Evolutionary conservation across 2,113 vertebrate genomes (phyloP), one percentile per base, ranked within the genome.

Genomic region (Gulo gulo): DNA sequence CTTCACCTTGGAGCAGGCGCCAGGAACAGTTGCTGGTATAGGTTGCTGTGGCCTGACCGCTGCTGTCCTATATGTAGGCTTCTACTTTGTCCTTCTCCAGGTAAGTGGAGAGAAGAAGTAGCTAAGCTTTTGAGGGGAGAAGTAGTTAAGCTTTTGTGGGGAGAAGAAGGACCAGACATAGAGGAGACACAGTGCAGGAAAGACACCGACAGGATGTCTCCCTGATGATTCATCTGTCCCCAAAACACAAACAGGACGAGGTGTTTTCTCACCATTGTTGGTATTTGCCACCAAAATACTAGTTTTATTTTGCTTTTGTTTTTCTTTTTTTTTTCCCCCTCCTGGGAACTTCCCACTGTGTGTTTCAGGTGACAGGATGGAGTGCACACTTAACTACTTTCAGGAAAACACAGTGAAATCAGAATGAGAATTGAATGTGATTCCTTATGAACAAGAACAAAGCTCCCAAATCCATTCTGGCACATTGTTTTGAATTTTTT

Each of bases 361-460:
- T 84, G 26, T 84, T 94, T 88, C 23, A 78, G 63, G 85, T 69
- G 78, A 85, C 47, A 96, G 65, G 26, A 88, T 85, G 52, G 36
- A 88, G 20, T 34, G 29, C 21, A 90, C 34, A 90, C 34, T 92
- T 97, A 95, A 97, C 0, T 4, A 83, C 34, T 88, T 92, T 82
- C 71, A 85, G 65, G 88, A 97, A 97, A 89, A 80, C 10, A 55
- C 36, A 73, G 45, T 59, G 55, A 88, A 97, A 95, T 96, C 76
- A 71, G 63, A 95, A 73, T 95, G 86, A 96, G 91, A 93, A 93
- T 79, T 88, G 85, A 91, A 93, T 89, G 59, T 45, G 63, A 93
- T 91, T 93, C 81, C 82, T 93, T 95, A 36, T 73, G 78, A 78
- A 65, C 42, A 88, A 87, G 45, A 88, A 84, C 31, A 69, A 93